Conservation (phyloP, 92 coral and sea anemone genomes). For the Epizoanthus fatuus region DNA sequence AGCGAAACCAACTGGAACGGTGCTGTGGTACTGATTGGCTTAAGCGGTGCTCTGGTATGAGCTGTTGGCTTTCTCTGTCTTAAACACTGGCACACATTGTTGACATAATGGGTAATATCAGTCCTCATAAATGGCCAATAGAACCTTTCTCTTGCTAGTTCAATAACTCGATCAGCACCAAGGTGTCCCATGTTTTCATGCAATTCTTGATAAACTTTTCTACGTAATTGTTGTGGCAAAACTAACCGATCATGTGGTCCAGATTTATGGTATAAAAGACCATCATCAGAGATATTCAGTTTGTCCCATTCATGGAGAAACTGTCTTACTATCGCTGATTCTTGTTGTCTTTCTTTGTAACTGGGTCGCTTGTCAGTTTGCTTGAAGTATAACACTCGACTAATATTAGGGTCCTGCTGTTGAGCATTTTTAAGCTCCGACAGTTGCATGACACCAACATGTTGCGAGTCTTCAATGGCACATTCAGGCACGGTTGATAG, state of each 20-base stretch:
- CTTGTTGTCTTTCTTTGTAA: slow-evolving; percentile 42
- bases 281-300: slow-evolving; percentile 33
- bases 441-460: slow-evolving; percentile 18
- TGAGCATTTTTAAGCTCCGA: slow-evolving; percentile 46
- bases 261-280: slow-evolving; percentile 21
- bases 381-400: slow-evolving; percentile 55
- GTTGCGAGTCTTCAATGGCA: slow-evolving; percentile 10
- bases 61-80: slow-evolving; percentile 51
- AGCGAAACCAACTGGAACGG: slow-evolving; percentile 62
- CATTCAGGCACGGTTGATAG: slow-evolving; percentile 20
- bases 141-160: slow-evolving; percentile 65
- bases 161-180: slow-evolving; percentile 48
- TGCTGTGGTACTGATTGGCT: slow-evolving; percentile 54
- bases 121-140: slow-evolving; percentile 70
- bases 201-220: slow-evolving; percentile 52
- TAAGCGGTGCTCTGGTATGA: slow-evolving; percentile 50
- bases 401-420: slow-evolving; percentile 42
- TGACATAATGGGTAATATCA: slow-evolving; percentile 65
- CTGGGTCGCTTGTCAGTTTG: slow-evolving; percentile 38
- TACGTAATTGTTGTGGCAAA: slow-evolving; percentile 45
- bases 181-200: slow-evolving; percentile 72
- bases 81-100: slow-evolving; percentile 58
- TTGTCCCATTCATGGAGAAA: slow-evolving; percentile 56
- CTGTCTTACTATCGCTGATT: slow-evolving; percentile 51
- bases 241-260: slow-evolving; percentile 40